These are phyloP conservation scores for Andrena cerasifolii DNA, from an alignment of 1,140 invertebrate genomes.

Conservation along the genomic window DNA sequence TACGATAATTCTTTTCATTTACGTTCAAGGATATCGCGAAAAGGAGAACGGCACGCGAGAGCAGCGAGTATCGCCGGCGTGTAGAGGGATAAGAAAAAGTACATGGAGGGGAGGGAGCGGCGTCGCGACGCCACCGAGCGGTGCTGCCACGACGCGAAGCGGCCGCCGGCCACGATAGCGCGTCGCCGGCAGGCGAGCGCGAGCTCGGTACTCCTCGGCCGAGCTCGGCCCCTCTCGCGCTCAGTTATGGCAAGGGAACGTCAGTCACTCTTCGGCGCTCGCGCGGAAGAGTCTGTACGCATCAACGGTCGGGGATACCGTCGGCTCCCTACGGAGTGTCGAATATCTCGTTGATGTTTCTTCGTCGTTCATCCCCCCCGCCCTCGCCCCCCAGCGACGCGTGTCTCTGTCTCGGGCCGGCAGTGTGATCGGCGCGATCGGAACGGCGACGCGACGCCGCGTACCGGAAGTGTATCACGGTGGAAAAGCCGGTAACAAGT, in stretches of 20 bases:
- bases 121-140: constrained; percentile 61
- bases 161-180: constrained; percentile 63
- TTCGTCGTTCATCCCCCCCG: constrained; percentile 13
- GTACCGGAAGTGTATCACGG: constrained; percentile 28
- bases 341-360: constrained; percentile 52
- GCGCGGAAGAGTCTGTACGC: constrained; percentile 75
- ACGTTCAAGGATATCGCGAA: constrained; percentile 1
- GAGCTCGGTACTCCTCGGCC: constrained; percentile 61
- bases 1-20: not conserved
- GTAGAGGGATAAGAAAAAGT: not conserved
- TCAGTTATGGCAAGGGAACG: constrained; percentile 66
- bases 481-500: constrained; percentile 56
- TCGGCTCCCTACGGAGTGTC: constrained; percentile 55
- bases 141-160: constrained; percentile 64
- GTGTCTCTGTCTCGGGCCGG: not conserved
- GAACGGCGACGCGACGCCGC: constrained; percentile 16
- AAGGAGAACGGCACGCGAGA: not conserved
- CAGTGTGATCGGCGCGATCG: constrained; percentile 7
- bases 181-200: constrained; percentile 68
- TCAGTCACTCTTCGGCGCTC: constrained; percentile 80
- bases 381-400: constrained; percentile 27
- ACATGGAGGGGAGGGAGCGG: constrained; percentile 6
- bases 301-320: constrained; percentile 57
- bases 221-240: constrained; percentile 66
- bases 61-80: not conserved